Percentiles rank a stretch among this genome's conserved stretches.
Conservation (phyloP, 1,140 invertebrate genomes). For the Aphis craccivora region DNA sequence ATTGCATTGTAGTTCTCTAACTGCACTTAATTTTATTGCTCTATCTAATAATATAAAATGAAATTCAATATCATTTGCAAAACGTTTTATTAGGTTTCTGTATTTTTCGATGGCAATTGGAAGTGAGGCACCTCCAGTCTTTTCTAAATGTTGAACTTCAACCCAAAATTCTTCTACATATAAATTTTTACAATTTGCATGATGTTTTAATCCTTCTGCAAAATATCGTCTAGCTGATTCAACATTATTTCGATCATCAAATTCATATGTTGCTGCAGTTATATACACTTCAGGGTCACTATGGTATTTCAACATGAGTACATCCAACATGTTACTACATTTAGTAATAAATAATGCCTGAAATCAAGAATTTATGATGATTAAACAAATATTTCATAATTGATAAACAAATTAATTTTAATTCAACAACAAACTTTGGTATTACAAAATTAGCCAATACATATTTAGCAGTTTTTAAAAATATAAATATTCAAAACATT, state of each 20-base stretch:
- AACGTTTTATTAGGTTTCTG: slow-evolving; percentile 18
- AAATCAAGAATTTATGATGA: background rate
- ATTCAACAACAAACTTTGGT: background rate
- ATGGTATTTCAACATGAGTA: slow-evolving; percentile 37
- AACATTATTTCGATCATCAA: slow-evolving; percentile 50
- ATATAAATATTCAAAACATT: background rate
- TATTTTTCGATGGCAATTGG: slow-evolving; percentile 39
- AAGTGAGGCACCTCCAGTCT: background rate
- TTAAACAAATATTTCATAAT: background rate
- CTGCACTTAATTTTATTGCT: slow-evolving; percentile 16
- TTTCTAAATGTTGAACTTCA: slow-evolving; percentile 35
- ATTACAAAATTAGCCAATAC: background rate
- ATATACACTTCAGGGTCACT: slow-evolving; percentile 46
- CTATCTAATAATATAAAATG: slow-evolving; percentile 40
- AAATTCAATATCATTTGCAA: slow-evolving; percentile 31
- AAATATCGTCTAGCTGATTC: slow-evolving; percentile 41
- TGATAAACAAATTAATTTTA: background rate
- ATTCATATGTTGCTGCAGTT: slow-evolving; percentile 36
- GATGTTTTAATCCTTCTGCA: slow-evolving; percentile 30
- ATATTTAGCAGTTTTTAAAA: background rate
- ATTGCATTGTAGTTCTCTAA: slow-evolving; percentile 27
- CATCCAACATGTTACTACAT: slow-evolving; percentile 31
- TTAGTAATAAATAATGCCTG: slow-evolving; percentile 35
- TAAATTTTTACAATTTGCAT: slow-evolving; percentile 37
- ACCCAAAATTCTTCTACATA: slow-evolving; percentile 45